These are phyloP conservation scores for Alouatta palliata DNA, from an alignment of 2,113 vertebrate genomes.

Conservation along the genomic window DNA sequence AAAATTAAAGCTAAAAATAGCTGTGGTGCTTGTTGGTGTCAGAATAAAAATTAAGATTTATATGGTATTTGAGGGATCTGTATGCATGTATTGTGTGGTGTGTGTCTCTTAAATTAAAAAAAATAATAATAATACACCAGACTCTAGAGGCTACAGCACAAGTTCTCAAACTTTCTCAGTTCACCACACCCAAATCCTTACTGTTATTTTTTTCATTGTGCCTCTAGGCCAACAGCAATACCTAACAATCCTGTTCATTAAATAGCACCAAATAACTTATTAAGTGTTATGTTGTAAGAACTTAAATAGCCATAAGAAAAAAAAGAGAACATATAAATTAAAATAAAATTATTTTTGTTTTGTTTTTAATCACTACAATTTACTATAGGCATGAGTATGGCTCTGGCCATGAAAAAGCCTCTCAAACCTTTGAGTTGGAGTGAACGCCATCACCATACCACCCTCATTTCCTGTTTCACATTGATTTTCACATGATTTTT, in stretches of 20 bases:
- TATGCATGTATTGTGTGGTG: not conserved
- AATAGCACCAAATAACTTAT: not conserved
- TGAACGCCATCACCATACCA: not conserved
- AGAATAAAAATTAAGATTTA: conserved; percentile 4
- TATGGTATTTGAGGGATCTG: not conserved
- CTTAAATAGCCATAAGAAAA: not conserved
- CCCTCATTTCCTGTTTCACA: not conserved
- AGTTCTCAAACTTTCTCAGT: not conserved
- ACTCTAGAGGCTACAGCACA: not conserved
- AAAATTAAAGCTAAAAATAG: not conserved
- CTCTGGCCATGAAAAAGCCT: not conserved
- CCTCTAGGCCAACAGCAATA: not conserved
- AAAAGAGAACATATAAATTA: not conserved
- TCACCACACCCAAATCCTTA: not conserved
- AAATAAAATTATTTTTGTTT: conserved; percentile 9
- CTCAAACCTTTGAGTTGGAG: not conserved
- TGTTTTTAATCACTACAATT: not conserved
- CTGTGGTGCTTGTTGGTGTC: not conserved
- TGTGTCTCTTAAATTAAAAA: not conserved
- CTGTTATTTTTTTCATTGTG: not conserved
- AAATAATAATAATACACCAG: not conserved
- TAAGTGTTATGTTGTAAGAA: not conserved
- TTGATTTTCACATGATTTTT: not conserved
- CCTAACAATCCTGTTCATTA: not conserved
- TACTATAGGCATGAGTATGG: not conserved